Conservation (phyloP, 2,888 invertebrate species). For the Andricus curvator region DNA sequence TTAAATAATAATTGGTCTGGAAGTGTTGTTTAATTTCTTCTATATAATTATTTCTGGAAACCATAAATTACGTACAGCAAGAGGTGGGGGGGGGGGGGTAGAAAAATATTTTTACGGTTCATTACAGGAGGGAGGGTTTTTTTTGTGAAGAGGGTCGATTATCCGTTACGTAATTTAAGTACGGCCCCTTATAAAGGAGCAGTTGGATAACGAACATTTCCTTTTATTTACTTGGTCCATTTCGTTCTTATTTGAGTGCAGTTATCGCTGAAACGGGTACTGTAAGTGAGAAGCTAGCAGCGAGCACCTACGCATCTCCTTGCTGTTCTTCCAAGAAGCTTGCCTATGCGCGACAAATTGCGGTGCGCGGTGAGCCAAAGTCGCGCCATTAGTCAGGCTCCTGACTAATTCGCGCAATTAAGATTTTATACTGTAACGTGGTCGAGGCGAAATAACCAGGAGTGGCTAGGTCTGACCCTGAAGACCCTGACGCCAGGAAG, state of each 20-base stretch:
- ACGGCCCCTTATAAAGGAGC: conserved; percentile 4
- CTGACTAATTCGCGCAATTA: conserved; percentile 71
- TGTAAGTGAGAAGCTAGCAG: no score
- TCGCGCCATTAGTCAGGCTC: conserved; percentile 67
- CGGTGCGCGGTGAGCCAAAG: conserved; percentile 58
- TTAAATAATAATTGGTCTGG: no score
- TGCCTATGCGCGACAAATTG: conserved; percentile 60
- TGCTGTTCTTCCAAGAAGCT: conserved; percentile 54
- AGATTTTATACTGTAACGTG: conserved; percentile 54
- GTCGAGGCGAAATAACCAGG: conserved; percentile 42
- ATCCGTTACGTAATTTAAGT: no score
- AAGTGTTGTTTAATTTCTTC: no score
- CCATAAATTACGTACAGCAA: no score
- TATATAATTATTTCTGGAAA: no score
- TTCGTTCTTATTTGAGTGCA: not conserved
- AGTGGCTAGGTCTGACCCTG: conserved; percentile 8
- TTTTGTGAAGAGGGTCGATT: no score
- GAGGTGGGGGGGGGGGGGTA: no score
- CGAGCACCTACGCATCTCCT: conserved; percentile 28
- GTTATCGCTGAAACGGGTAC: no score
- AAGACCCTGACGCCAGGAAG: conserved; percentile 10
- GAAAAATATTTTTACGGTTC: no score
- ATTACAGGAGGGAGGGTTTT: no score
- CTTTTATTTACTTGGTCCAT: not conserved
- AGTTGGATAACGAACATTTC: not conserved